Base-by-base conservation (phyloP, 2,888 invertebrate genomes). In the Phorcus lineatus region DNA sequence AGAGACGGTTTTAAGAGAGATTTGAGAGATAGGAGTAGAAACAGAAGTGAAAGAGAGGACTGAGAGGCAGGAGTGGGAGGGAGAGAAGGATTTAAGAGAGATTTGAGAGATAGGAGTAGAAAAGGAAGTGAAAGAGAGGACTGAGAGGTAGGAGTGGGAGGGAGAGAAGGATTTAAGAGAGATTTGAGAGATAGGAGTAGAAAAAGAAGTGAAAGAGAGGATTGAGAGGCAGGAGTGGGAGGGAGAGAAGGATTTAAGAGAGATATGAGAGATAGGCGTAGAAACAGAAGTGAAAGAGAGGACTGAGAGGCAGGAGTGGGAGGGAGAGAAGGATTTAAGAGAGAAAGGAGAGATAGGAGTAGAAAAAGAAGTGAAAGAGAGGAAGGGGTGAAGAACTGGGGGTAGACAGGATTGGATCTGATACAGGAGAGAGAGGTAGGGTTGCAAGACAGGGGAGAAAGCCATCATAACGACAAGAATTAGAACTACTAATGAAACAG, bases 141-240 rank as follows among this genome's bases (percentile, higher is more conserved):
- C 87, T 28, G 74, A 66, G 89, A 86, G 36, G 24, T 4, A 53
- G 53, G 75, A 53, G 75, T 52, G 24, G 31, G 57, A 57, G 70
- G 57, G 78, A 52, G 62, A 75, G 13, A 7, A 7, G 36, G 36
- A 36, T 24, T 4, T 11, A n/a, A 57, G 57, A 57, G 6, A 57
- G 57, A n/a, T 1, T 9, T n/a, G 7, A 52, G 53, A 75, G 47
- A 53, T 19, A 75, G 53, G 31, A 53, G 19, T n/a, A 75, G 52
- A 36, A 53, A 22, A 16, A 16, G 31, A 3, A 75, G 54, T 75
- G 74, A 81, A 83, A 78, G 55, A 79, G 55, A 79, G 83, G 54
- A 82, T 87, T 28, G 74, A 66, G 89, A 86, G 36, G 24, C 11
- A 53, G 53, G 75, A 53, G 75, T 52, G 24, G 31, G 57, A 57